Base-by-base conservation (phyloP, 2,113 vertebrate genomes). In the Spermophilus dauricus region DNA sequence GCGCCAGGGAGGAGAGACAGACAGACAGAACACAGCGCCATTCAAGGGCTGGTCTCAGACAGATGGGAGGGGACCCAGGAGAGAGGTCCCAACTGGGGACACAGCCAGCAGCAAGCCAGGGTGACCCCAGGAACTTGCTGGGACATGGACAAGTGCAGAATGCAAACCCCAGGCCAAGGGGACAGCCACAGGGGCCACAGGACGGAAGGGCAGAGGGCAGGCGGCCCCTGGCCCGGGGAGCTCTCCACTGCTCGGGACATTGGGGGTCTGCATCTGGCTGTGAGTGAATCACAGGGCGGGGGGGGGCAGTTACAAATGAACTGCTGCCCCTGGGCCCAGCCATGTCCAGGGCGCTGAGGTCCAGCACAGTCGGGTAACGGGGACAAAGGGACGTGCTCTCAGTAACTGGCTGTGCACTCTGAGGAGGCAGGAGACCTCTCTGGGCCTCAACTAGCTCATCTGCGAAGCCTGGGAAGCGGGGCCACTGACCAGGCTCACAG, bases 401-500 rank as follows among this genome's bases (percentile, higher is more conserved):
- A 22, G 53, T 63, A n/a, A 51, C 69, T 4, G 12, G 90, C 42
- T 92, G 37, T 32, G 87, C 4, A 39, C 14, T 18, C 32, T 4
- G 1, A 2, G 53, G 48, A n/a, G 48, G 48, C 0, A 0, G 37
- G 4, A 28, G 26, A 8, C 14, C 37, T 53, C 48, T 86, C 86
- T 77, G 45, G 37, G 51, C 84, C 80, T 82, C 67, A 7, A 13
- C 20, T 3, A 26, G 14, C 30, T 42, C 69, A 32, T 14, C 22
- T 26, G 45, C 58, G 30, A 22, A 45, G 30, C 0, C 24, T 73
- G 58, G 18, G 6, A 61, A 61, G 56, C 56, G 6, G 48, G 51
- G 34, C 48, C 1, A 1, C 16, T 0, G 4, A 34, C 1, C 0
- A 11, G 32, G 18, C 32, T 4, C 11, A 1, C 0, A 4, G 1